These are phyloP conservation scores for Myoxocephalus aenaeus DNA, from an alignment of 2,797 vertebrate species.

Conservation along the genomic window DNA sequence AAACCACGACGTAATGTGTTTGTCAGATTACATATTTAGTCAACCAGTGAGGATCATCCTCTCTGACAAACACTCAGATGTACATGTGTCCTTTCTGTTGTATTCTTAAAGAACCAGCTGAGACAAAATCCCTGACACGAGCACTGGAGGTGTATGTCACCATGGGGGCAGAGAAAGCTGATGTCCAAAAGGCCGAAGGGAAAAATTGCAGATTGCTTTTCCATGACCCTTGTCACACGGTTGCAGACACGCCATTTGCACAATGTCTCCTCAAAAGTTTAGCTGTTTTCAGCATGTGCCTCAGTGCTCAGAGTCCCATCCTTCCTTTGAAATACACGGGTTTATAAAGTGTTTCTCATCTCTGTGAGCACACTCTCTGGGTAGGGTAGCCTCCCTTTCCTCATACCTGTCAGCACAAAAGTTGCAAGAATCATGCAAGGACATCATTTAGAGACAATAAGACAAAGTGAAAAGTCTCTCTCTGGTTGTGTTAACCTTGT, in stretches of 20 bases:
- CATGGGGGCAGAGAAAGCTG: neutral
- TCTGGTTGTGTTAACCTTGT: neutral
- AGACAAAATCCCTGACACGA: conserved; percentile 3
- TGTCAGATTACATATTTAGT: conserved; percentile 40
- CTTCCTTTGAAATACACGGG: neutral
- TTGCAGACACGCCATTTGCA: neutral
- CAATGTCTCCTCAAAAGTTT: neutral
- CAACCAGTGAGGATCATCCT: conserved; percentile 15
- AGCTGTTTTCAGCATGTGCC: conserved; percentile 5
- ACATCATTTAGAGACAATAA: neutral
- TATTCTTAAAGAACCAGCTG: neutral
- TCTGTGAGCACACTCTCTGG: neutral
- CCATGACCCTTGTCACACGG: neutral
- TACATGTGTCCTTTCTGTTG: neutral
- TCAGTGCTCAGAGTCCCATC: neutral
- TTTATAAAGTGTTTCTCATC: neutral
- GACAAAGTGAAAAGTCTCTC: neutral
- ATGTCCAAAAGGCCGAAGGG: neutral
- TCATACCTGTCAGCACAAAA: neutral
- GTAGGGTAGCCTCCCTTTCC: neutral
- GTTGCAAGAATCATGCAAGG: neutral
- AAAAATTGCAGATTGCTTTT: neutral
- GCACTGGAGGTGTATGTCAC: neutral
- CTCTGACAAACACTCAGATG: neutral
- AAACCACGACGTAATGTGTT: conserved; percentile 23